Evolutionary conservation across 2,797 vertebrate genomes (phyloP).

Genomic region (Gobionotothen gibberifrons): DNA sequence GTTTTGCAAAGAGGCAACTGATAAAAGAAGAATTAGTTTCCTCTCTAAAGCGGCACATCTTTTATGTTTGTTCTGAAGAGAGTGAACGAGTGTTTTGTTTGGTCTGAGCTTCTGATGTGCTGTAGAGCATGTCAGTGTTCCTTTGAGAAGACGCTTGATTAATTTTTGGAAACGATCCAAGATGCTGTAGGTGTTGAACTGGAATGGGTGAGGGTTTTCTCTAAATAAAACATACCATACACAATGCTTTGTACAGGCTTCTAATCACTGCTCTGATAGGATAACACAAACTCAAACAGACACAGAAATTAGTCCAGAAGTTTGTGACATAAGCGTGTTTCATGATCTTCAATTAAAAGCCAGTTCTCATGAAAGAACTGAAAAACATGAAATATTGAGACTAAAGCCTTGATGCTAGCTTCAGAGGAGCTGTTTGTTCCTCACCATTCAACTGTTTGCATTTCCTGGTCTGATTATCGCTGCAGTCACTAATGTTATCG

Average conservation of each 20-base stretch:
- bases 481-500: not conserved
- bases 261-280: conserved; percentile 16
- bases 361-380: not conserved
- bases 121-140: conserved; percentile 16
- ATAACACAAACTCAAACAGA: not conserved
- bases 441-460: conserved; percentile 6
- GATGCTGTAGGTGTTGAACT: conserved; percentile 37
- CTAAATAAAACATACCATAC: conserved; percentile 14
- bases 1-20: conserved; percentile 49
- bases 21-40: conserved; percentile 63
- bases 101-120: conserved; percentile 53
- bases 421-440: conserved; percentile 23
- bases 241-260: conserved; percentile 10
- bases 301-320: not conserved
- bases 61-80: conserved; percentile 39
- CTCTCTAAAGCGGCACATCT: conserved; percentile 37
- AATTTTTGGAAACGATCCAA: conserved; percentile 51
- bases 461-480: conserved; percentile 42
- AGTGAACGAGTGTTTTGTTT: conserved; percentile 61
- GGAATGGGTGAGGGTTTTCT: conserved; percentile 25
- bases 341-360: not conserved
- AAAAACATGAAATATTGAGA: not conserved
- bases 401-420: not conserved
- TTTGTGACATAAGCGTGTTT: not conserved
- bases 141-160: conserved; percentile 53